These are phyloP conservation scores for Oedothorax gibbosus DNA, from an alignment of 1,140 invertebrate genomes.

Conservation along the genomic window DNA sequence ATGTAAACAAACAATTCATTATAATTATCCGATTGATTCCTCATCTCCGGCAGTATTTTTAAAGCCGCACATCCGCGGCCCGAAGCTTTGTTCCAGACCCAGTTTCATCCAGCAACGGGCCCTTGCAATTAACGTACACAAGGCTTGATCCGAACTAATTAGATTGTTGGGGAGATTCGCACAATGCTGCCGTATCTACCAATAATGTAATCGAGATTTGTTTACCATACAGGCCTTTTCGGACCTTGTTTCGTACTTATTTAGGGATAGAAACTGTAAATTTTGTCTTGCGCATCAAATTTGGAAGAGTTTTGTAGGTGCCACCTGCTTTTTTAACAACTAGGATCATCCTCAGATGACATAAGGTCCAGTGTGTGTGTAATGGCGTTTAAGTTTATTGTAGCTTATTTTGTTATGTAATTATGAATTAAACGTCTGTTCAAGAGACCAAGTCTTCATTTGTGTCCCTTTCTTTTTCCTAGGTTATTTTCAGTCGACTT, in stretches of 20 bases:
- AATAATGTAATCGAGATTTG: constrained; percentile 15
- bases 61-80: background rate
- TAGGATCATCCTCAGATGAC: too few relatives aligned
- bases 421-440: too few relatives aligned
- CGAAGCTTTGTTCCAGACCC: background rate
- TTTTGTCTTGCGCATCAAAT: too few relatives aligned
- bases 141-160: constrained; percentile 24
- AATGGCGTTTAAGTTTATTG: too few relatives aligned
- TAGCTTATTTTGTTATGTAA: too few relatives aligned
- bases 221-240: background rate
- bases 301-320: background rate
- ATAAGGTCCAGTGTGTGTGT: too few relatives aligned
- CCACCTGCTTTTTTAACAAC: too few relatives aligned
- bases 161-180: constrained; percentile 27
- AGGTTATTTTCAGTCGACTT: too few relatives aligned
- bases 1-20: background rate
- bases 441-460: too few relatives aligned
- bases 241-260: background rate
- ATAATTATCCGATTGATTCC: background rate
- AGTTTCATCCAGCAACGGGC: background rate
- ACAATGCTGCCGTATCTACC: background rate
- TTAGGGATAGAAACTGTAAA: too few relatives aligned
- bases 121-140: constrained; percentile 16
- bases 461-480: too few relatives aligned
- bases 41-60: too few relatives aligned